Conservation (phyloP, 2,797 vertebrate species). For the Cyclura pinguis region DNA sequence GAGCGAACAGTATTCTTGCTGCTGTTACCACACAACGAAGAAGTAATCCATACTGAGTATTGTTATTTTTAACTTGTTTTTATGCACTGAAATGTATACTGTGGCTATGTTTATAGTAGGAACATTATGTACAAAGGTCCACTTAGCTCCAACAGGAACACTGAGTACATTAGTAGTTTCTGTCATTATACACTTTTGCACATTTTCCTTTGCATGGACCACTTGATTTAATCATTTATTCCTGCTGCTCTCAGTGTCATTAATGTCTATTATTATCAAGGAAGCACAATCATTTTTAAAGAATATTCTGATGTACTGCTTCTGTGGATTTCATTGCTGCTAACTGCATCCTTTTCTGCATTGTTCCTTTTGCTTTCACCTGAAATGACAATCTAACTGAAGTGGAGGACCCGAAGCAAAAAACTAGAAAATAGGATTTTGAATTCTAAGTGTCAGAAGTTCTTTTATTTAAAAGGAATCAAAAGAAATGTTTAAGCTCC, state of each 20-base stretch:
- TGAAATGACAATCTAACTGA: background rate
- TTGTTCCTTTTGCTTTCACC: background rate
- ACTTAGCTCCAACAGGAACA: constrained; percentile 60
- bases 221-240: constrained; percentile 54
- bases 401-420: background rate
- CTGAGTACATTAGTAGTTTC: constrained; percentile 55
- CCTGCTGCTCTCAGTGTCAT: constrained; percentile 1
- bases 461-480: background rate
- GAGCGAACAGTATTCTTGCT: too few species aligned
- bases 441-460: background rate
- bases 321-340: constrained; percentile 29
- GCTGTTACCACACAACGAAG: too few species aligned
- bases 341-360: constrained; percentile 14
- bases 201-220: constrained; percentile 56
- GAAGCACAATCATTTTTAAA: constrained; percentile 43
- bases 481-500: background rate
- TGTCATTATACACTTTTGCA: constrained; percentile 56
- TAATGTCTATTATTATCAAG: constrained; percentile 38
- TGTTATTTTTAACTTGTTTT: constrained; percentile 47
- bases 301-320: constrained; percentile 37
- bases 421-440: background rate
- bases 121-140: constrained; percentile 54
- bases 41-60: background rate
- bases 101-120: constrained; percentile 63
- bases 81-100: constrained; percentile 28